These are phyloP conservation scores for Thymallus thymallus DNA, from an alignment of 2,113 vertebrate species.

Conservation along the genomic window DNA sequence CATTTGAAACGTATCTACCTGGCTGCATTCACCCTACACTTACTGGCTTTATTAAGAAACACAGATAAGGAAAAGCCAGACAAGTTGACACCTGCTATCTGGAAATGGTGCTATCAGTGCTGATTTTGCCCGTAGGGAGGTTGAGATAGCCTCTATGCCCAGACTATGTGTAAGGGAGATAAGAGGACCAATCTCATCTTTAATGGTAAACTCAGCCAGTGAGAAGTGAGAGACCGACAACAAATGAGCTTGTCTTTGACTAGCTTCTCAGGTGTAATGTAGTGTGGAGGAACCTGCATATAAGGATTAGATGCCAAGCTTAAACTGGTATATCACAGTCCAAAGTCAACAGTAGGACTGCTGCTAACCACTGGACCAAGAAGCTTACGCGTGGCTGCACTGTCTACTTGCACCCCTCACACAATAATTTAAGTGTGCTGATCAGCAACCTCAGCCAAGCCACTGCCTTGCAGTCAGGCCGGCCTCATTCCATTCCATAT, in stretches of 20 bases:
- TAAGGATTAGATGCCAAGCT: too few relatives aligned
- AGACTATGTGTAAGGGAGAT: neutral
- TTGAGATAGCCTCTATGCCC: neutral
- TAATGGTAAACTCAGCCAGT: neutral
- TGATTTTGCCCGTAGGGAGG: neutral
- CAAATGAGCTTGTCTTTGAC: neutral
- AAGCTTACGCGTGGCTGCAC: too few relatives aligned
- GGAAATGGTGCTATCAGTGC: constrained; percentile 2
- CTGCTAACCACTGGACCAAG: too few relatives aligned
- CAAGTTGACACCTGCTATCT: neutral
- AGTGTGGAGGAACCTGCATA: too few relatives aligned
- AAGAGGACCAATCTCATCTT: neutral
- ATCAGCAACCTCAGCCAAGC: too few relatives aligned
- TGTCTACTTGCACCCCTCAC: too few relatives aligned
- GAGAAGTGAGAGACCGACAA: neutral
- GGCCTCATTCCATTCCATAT: too few relatives aligned
- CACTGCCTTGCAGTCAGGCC: too few relatives aligned
- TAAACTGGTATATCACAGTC: too few relatives aligned
- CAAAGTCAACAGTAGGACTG: too few relatives aligned
- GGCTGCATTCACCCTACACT: neutral
- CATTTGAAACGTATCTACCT: neutral
- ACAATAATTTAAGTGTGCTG: too few relatives aligned
- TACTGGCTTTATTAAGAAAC: constrained; percentile 4
- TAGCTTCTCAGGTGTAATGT: neutral
- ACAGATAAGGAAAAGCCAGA: constrained; percentile 4